Percentiles rank a stretch among this genome's conserved stretches.
Evolutionary conservation across 2,797 vertebrate genomes (phyloP).

Genomic region (Karalla daura): DNA sequence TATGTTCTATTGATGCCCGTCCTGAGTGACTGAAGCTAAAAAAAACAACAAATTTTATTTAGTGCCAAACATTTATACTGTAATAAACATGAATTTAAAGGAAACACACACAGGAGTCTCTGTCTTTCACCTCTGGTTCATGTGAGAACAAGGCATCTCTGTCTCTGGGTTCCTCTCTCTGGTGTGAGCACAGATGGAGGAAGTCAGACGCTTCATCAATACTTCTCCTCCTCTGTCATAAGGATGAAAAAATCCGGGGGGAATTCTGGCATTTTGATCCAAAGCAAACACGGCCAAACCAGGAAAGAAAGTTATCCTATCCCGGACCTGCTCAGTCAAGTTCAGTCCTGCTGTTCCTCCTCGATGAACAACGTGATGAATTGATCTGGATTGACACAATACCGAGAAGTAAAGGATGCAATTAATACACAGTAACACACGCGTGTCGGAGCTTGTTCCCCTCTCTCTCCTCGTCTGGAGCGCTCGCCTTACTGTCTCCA

Average conservation of each 20-base stretch:
- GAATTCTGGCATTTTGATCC: not conserved
- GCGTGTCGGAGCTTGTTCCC: too few species aligned
- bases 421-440: not conserved
- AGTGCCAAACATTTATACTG: not conserved
- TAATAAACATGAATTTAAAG: conserved; percentile 11
- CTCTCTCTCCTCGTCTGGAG: not conserved
- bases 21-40: conserved; percentile 7
- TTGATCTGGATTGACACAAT: too few species aligned
- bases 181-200: not conserved
- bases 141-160: too few species aligned
- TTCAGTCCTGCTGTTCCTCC: not conserved
- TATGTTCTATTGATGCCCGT: not conserved
- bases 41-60: not conserved
- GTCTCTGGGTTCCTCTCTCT: too few species aligned
- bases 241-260: not conserved
- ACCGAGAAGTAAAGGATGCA: not conserved
- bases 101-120: too few species aligned
- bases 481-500: fast-evolving
- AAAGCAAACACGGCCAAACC: not conserved
- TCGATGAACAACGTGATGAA: not conserved
- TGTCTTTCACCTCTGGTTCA: too few species aligned
- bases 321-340: not conserved
- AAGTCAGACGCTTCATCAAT: not conserved
- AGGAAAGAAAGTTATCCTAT: not conserved
- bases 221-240: not conserved